Conservation (phyloP, 1,140 invertebrate genomes). For the Drosophila sp. region DNA sequence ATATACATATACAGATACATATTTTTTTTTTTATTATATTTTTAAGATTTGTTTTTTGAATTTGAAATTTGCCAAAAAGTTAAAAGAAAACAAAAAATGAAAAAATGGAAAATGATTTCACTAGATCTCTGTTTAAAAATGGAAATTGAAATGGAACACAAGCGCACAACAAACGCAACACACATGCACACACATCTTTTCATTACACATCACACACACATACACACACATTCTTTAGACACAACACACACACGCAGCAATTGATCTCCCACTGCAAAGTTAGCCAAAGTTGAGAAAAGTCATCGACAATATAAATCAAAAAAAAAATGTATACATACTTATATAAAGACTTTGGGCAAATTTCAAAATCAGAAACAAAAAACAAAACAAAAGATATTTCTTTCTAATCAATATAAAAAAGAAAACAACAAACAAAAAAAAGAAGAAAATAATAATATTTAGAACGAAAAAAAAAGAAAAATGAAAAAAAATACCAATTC, state of each 20-base stretch:
- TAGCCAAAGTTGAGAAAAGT: conserved; percentile 61
- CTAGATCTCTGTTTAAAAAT: conserved; percentile 11
- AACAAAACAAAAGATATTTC: conserved; percentile 22
- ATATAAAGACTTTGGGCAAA: conserved; percentile 5
- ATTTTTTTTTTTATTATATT: conserved; percentile 6
- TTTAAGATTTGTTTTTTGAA: conserved; percentile 45
- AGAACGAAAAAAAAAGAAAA: conserved; percentile 39
- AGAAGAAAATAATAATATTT: conserved; percentile 38
- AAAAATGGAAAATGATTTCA: conserved; percentile 72
- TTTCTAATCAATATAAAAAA: conserved; percentile 13
- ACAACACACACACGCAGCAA: background rate
- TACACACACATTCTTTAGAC: background rate
- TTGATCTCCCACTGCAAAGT: conserved; percentile 37
- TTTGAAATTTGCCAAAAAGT: conserved; percentile 14
- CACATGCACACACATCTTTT: background rate
- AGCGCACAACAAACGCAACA: background rate
- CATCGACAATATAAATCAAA: conserved; percentile 38
- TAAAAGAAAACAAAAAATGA: conserved; percentile 65
- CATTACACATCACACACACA: background rate
- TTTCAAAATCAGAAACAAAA: conserved; percentile 16
- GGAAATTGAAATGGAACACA: conserved; percentile 12
- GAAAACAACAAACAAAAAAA: conserved; percentile 33
- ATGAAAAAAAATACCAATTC: conserved; percentile 75
- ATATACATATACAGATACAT: conserved; percentile 24
- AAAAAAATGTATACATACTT: conserved; percentile 6